Conservation (phyloP, 2,113 vertebrate species). For the Chrysemys picta region DNA sequence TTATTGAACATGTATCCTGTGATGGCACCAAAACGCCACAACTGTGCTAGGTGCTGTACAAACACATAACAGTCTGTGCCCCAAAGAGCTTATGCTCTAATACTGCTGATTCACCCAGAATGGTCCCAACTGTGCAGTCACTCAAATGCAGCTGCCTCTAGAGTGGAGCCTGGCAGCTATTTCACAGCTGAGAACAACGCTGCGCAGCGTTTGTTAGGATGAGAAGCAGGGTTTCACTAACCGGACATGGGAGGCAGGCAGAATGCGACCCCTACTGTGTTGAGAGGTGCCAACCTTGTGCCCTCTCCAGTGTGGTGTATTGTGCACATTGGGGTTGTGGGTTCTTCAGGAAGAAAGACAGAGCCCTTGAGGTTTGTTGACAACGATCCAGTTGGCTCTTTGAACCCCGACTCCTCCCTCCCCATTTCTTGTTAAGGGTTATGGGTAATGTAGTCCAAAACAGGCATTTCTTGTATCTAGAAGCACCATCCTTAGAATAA, state of each 20-base stretch:
- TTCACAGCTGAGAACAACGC: neutral
- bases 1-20: neutral
- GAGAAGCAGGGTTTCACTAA: neutral
- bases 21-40: neutral
- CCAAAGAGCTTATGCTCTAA: neutral
- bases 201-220: neutral
- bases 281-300: neutral
- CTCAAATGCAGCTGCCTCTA: neutral
- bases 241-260: no score
- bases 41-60: neutral
- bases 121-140: neutral
- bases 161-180: neutral
- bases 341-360: neutral
- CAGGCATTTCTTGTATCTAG: neutral
- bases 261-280: neutral
- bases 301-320: neutral
- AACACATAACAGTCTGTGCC: neutral
- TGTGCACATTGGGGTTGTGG: neutral
- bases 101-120: neutral
- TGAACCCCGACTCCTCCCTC: neutral
- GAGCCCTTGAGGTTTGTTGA: neutral
- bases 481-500: neutral
- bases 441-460: neutral
- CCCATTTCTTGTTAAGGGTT: neutral
- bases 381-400: neutral